These are phyloP conservation scores for Aphis gossypii DNA, from an alignment of 1,140 invertebrate species.

Conservation along the genomic window DNA sequence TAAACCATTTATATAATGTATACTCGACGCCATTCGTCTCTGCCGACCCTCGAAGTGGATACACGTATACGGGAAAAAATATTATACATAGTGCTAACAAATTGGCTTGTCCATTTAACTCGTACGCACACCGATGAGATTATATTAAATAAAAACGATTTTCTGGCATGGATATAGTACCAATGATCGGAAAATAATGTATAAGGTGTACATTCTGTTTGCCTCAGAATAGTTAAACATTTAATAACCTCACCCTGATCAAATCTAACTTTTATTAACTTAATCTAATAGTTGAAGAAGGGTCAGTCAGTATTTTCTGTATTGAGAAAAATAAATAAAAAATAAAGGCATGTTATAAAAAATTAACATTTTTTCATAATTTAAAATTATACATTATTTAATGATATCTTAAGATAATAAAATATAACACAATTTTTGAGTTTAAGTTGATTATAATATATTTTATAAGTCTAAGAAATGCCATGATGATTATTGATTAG, in stretches of 20 bases:
- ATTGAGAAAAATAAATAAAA: too few species aligned
- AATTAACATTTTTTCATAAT: too few species aligned
- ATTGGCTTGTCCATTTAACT: constrained; percentile 1
- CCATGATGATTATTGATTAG: too few species aligned
- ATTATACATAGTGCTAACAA: not conserved
- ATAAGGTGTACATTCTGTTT: not conserved
- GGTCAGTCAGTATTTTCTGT: not conserved
- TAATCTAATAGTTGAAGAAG: not conserved
- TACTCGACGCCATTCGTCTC: not conserved
- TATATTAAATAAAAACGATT: not conserved
- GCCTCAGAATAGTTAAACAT: not conserved
- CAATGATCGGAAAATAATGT: not conserved
- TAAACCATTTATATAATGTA: not conserved
- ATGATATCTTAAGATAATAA: too few species aligned
- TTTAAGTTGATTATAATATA: too few species aligned
- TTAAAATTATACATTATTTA: too few species aligned
- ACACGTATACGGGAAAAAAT: not conserved
- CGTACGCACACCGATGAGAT: not conserved
- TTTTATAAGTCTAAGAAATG: too few species aligned
- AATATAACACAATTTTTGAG: too few species aligned
- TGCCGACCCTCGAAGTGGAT: not conserved
- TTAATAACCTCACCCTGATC: not conserved
- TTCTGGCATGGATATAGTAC: not conserved
- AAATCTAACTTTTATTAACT: not conserved
- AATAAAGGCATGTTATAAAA: too few species aligned